phyloP scores from a whole-genome alignment of 2,113 vertebrate species.

The Eclectus roratus region DNA sequence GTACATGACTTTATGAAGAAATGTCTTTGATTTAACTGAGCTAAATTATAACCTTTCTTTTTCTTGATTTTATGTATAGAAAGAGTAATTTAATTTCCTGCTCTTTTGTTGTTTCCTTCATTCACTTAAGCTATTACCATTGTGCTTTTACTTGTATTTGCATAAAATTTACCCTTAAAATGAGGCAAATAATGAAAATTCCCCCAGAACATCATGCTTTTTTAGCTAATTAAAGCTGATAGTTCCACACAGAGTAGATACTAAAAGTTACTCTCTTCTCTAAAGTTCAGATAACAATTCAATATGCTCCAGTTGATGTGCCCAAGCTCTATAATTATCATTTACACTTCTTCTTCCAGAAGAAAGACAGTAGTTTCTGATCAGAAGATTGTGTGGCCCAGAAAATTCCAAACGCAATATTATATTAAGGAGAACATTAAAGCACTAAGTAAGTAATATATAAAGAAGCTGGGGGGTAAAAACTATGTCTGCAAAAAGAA shows the following conservation, averaged over 20 bases:
- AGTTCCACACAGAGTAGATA: not conserved
- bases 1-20: not conserved
- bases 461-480: not conserved
- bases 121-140: not conserved
- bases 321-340: not conserved
- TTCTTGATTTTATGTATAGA: not conserved
- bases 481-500: not conserved
- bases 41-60: not conserved
- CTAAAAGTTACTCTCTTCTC: not conserved
- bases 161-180: not conserved
- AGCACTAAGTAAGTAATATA: not conserved
- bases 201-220: fast-evolving
- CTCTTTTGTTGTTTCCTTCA: not conserved
- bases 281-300: not conserved
- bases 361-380: not conserved
- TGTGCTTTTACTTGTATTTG: not conserved
- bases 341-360: not conserved
- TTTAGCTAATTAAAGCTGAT: not conserved
- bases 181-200: not conserved
- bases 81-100: not conserved
- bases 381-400: not conserved
- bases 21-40: not conserved
- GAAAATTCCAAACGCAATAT: not conserved
- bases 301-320: not conserved
- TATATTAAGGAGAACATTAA: not conserved